Base-by-base conservation (phyloP, 2,888 invertebrate genomes). In the Tholera decimalis region DNA sequence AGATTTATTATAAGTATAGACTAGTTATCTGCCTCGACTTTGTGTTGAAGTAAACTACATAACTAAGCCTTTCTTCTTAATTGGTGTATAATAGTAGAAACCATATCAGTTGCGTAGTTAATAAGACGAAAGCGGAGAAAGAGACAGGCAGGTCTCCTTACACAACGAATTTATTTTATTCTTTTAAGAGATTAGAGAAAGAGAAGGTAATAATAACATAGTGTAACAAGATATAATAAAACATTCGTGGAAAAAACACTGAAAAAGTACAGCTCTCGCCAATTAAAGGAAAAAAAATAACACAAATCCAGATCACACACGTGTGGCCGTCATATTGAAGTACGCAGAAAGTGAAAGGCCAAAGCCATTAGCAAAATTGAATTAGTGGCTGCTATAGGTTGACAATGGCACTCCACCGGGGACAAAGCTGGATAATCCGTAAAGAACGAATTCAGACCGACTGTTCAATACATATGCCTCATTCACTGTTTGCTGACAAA, bases 281-380 rank as follows among this genome's bases (percentile, higher is more conserved):
- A 0, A 28, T 7, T 15, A 2, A 20, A 18, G 20, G 9, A 8
- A 30, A 33, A 13, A 33, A 26, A 20, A 24, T 41, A 41, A 51
- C 0, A 39, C 3, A 43, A 51, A 30, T 53, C 56, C 63, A 74
- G 54, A 24, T 68, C 64, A 74, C 69, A 72, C 62, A 70, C 57
- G 58, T 51, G 24, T 35, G 37, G 2, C 15, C 28, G 26, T 46
- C 74, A 39, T 28, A 28, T 65, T 28, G 43, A 65, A 49, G 59
- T 60, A 70, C 60, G 70, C 46, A 70, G 67, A 67, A 77, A 85
- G 74, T 83, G 83, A 85, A 88, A 87, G 73, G 84, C 77, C 83
- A 79, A 71, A 82, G 66, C 89, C 88, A 91, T 91, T 92, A 90
- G 88, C 85, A 85, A 88, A 91, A 92, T 91, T 91, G 86, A 90